Evolutionary conservation across 2,888 invertebrate species (phyloP), one percentile per base, ranked within the genome.

Genomic region (Formica aserva): DNA sequence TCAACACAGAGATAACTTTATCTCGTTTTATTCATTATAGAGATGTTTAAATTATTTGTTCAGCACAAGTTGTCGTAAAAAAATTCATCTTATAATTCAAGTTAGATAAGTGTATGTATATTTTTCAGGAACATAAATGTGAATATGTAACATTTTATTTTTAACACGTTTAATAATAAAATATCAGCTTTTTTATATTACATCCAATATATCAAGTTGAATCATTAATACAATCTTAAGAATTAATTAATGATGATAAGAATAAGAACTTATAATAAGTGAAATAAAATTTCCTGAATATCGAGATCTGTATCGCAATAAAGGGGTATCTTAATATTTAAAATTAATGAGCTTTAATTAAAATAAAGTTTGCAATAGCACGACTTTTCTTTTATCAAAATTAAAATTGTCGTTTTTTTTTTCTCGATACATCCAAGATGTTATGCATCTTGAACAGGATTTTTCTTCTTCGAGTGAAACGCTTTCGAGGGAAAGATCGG

Each of bases 21-120:
- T 52, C 2, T 52, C 48, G n/a, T n/a, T n/a, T 52, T 52, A 52
- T 52, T 52, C n/a, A 52, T 52, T 52, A 52, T 8, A 52, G n/a
- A 52, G n/a, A 52, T n/a, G 1, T n/a, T 77, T 77, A 55, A 38
- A 76, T 66, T 67, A 67, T 41, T 3, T 35, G 22, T 29, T 52
- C n/a, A n/a, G 8, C n/a, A n/a, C 8, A n/a, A 52, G 8, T 52
- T 6, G 18, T 48, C 18, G 48, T 48, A 48, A 48, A 0, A 48
- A 0, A 48, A 18, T 18, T 48, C 18, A 18, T 18, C 5, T 48
- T 18, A 18, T 5, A 48, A 6, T 48, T 48, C 18, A 48, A 48
- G 15, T 3, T 41, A 13, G 13, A 15, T 3, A 32, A 6, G 3
- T 13, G 41, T 11, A 5, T 6, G 18, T 18, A 22, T 9, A 55